Evolutionary conservation across 2,113 vertebrate species (phyloP).

Genomic region (Crotophaga sulcirostris): DNA sequence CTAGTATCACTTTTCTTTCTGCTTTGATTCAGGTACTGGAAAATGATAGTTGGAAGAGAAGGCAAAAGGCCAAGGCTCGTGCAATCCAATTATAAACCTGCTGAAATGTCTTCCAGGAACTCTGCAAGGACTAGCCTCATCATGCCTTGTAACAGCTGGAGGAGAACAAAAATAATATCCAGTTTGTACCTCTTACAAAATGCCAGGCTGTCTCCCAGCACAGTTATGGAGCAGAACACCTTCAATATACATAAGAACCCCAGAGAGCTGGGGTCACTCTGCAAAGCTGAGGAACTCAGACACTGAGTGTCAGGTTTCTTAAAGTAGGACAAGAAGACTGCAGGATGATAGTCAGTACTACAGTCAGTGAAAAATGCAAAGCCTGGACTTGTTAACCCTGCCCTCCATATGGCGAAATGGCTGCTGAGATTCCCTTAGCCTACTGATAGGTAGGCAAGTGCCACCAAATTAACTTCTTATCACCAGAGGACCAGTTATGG

Average conservation of each 20-base stretch:
- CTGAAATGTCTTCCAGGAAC: background rate
- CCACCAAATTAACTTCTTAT: background rate
- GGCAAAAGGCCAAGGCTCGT: background rate
- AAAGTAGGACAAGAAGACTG: background rate
- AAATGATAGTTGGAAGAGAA: background rate
- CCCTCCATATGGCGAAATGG: background rate
- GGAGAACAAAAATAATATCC: constrained; percentile 69
- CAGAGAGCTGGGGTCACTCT: background rate
- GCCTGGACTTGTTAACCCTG: background rate
- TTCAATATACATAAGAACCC: background rate
- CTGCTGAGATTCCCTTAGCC: background rate
- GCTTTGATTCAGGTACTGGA: background rate
- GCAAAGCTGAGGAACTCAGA: background rate
- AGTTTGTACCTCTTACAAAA: constrained; percentile 63
- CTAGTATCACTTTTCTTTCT: background rate
- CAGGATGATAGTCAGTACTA: background rate
- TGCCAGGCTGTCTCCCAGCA: constrained; percentile 53
- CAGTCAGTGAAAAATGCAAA: background rate
- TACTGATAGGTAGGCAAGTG: background rate
- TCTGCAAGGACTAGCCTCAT: constrained; percentile 44
- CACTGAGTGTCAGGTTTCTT: background rate
- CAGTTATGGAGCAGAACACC: constrained; percentile 69
- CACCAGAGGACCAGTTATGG: background rate
- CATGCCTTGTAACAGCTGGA: constrained; percentile 35
- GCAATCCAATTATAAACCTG: background rate